These are phyloP conservation scores for Chymomyza amoena DNA, from an alignment of 2,888 invertebrate species.

Conservation along the genomic window DNA sequence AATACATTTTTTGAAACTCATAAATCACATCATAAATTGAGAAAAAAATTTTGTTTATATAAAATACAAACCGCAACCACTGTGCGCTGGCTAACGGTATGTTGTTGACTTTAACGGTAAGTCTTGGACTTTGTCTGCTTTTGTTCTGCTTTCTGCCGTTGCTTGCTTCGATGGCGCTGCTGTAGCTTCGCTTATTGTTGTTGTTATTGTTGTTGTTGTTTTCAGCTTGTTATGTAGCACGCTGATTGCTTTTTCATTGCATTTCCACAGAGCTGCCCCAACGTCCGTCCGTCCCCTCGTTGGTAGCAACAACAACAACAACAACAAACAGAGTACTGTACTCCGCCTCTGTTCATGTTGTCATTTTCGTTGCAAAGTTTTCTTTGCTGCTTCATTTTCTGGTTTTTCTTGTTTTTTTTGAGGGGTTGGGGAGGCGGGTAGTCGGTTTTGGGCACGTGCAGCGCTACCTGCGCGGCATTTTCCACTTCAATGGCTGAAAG, in stretches of 20 bases:
- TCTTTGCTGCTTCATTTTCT: background rate
- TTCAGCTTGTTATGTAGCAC: slow-evolving; percentile 29
- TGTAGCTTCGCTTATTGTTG: background rate
- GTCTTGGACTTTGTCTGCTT: slow-evolving; percentile 8
- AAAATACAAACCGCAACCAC: too few relatives aligned
- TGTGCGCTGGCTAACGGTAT: background rate
- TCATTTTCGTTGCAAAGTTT: slow-evolving; percentile 41
- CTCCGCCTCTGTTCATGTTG: slow-evolving; percentile 10
- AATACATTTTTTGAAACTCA: too few relatives aligned
- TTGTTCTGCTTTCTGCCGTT: background rate
- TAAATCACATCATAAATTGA: too few relatives aligned
- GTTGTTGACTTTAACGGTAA: slow-evolving; percentile 42
- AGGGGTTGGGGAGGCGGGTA: slow-evolving; percentile 2
- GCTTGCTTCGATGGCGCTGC: background rate
- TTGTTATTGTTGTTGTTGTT: slow-evolving; percentile 37
- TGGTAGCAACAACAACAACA: slow-evolving; percentile 1
- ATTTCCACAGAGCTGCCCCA: slow-evolving; percentile 48
- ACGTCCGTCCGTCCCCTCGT: slow-evolving; percentile 7
- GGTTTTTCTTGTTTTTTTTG: background rate
- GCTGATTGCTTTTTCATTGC: slow-evolving; percentile 70
- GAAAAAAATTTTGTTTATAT: too few relatives aligned
- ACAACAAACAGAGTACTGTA: too few relatives aligned
- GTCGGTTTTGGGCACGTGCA: slow-evolving; percentile 8
- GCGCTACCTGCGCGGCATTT: slow-evolving; percentile 47
- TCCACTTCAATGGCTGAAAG: slow-evolving; percentile 49